Base-by-base conservation (phyloP, 2,888 invertebrate species). In the Lampropteryx suffumata region DNA sequence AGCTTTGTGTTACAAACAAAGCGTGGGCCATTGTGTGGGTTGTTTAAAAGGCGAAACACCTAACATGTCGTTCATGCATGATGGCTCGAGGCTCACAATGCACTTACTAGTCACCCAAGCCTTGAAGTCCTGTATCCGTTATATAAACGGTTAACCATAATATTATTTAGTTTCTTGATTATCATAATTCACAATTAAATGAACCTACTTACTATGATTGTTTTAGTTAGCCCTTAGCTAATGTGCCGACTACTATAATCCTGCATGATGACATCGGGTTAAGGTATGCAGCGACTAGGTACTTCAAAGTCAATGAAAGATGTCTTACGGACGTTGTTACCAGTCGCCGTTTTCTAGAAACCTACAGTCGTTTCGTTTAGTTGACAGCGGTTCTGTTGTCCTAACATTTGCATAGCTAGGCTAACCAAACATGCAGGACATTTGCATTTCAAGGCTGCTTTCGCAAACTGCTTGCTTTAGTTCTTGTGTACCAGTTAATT, bases 1-100 rank as follows among this genome's bases (percentile, higher is more conserved):
- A 11, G 35, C 7, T 35, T 17, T 17, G 24, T 24, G 8, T 24
- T 24, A 24, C 35, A 35, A 43, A 21, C 21, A 35, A 43, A 12
- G 53, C 55, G 66, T 58, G 62, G 57, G 65, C 59, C 30, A 66
- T 63, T 51, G 70, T 32, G 35, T 35, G 11, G 35, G 35, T 21
- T 35, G 21, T 17, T 21, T 17, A 35, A 11, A 17, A 34, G 10
- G 17, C 10, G 34, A 6, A 7, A 30, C 6, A 30, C 11, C 6
- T 30, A 21, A 21, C 24, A 24, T 14, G 34, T 34, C 34, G 34
- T 17, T 17, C 34, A 34, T 34, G 21, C 21, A n/a, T 24, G 35
- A 35, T 17, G 24, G 21, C n/a, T 11, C 11, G 35, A 24, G 11
- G 21, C 35, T 10, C 21, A 17, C 34, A 35, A 35, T 21, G 35